phyloP scores from a whole-genome alignment of 2,113 vertebrate genomes.

The Eonycteris spelaea region DNA sequence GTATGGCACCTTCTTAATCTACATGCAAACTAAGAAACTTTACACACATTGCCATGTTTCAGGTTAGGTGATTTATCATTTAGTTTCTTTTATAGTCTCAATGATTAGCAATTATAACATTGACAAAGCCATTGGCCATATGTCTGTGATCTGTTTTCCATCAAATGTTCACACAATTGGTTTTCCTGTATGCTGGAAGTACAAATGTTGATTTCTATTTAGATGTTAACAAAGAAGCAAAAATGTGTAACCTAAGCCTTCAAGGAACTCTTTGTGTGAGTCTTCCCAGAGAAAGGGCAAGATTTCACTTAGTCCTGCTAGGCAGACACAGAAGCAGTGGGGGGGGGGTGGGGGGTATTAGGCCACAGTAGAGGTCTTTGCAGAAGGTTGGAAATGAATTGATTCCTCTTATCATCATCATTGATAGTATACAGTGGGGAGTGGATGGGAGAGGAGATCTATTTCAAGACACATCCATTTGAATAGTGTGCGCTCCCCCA shows the following conservation, averaged over 20 bases:
- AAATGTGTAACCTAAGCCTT: background rate
- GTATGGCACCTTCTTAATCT: conserved; percentile 87
- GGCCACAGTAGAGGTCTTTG: background rate
- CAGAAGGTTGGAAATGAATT: background rate
- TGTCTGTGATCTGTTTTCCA: conserved; percentile 28
- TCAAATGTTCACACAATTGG: background rate
- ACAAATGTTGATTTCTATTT: background rate
- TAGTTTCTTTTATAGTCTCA: conserved; percentile 60
- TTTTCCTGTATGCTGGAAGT: conserved; percentile 28
- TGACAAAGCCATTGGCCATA: conserved; percentile 35
- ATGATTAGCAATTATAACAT: conserved; percentile 1
- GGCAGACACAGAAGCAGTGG: no score
- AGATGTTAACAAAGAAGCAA: conserved; percentile 40
- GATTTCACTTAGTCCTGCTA: background rate
- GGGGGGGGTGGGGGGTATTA: accelerated
- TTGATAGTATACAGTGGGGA: background rate
- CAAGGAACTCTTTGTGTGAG: background rate
- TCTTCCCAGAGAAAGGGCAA: background rate
- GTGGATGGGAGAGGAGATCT: background rate
- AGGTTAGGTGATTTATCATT: conserved; percentile 60
- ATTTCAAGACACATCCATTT: background rate
- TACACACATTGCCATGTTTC: conserved; percentile 19
- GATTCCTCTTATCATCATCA: background rate
- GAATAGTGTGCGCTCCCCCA: background rate
- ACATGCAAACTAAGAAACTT: conserved; percentile 37